Percentiles rank a stretch among this genome's conserved stretches.
These are phyloP conservation scores for Melanerpes formicivorus DNA, from an alignment of 2,113 vertebrate genomes.

Conservation along the genomic window DNA sequence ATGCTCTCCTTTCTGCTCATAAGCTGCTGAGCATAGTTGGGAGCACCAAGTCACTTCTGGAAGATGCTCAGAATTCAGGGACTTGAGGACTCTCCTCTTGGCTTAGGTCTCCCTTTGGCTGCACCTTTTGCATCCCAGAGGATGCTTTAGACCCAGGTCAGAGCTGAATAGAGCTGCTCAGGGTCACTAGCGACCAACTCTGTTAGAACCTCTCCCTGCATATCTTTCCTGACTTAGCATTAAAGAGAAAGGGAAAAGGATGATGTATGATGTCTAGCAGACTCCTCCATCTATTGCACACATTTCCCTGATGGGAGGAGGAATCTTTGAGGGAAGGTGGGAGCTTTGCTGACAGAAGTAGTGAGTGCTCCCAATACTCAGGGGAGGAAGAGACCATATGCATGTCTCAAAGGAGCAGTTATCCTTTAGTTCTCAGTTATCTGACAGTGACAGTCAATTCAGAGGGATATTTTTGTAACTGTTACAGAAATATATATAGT, in stretches of 20 bases:
- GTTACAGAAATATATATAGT: background rate
- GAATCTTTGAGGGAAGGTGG: background rate
- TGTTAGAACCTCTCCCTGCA: background rate
- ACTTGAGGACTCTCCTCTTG: background rate
- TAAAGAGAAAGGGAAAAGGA: background rate
- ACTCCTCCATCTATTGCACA: background rate
- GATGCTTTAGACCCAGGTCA: background rate
- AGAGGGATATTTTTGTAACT: slow-evolving; percentile 20
- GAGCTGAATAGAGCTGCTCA: background rate
- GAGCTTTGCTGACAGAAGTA: background rate
- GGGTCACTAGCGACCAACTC: background rate
- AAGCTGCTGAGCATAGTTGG: background rate
- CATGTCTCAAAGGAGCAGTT: background rate
- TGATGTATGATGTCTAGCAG: background rate
- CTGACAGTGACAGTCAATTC: background rate
- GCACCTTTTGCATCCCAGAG: background rate
- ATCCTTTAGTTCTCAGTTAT: background rate
- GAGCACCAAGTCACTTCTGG: background rate
- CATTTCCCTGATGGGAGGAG: background rate
- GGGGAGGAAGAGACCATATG: background rate
- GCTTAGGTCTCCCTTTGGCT: background rate
- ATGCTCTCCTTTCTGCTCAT: background rate
- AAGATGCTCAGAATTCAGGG: background rate
- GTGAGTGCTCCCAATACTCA: background rate
- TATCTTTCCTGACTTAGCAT: background rate